Evolutionary conservation across 2,113 vertebrate species (phyloP), one percentile per base, ranked within the genome.

Genomic region (Alethe diademata): DNA sequence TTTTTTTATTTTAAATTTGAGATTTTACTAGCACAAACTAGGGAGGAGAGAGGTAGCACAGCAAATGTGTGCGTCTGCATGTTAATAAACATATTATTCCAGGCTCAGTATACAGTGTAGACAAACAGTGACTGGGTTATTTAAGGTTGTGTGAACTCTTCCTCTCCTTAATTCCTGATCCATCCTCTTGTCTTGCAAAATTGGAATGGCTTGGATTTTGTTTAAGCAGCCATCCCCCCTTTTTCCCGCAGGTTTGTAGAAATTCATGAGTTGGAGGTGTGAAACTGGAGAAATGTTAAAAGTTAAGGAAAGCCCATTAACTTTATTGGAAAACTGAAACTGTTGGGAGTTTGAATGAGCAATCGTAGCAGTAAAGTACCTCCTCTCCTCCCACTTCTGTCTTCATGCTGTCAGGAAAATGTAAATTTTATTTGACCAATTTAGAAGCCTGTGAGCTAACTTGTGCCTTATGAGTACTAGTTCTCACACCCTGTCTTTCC

Each of bases 11-110:
- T 16, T 3, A 9, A 9, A 2, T 47, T n/a, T 19, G 53, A 14
- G 20, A 3, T 28, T 53, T 62, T 51, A 16, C 58, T 50, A 3
- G 14, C 26, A 28, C 8, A 2, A 11, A 4, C 9, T 9, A 7
- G 24, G 11, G 33, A 29, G 43, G 18, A 40, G 65, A 25, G 33
- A n/a, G 29, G 18, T 12, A 14, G 4, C 6, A 0, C 3, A 22
- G 48, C n/a, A 3, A 50, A 3, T 7, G 18, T 3, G 9, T 2
- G 25, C 0, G 0, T 11, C 36, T 48, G 1, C 11, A 3, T 22
- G 28, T 61, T 53, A n/a, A 17, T 24, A 20, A 43, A 28, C 6
- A 0, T 9, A 0, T 29, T 36, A 22, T 19, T 43, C n/a, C 51
- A 6, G 33, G 50, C 15, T 38, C 23, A 5, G 26, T 5, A 2